Evolutionary conservation across 2,797 vertebrate genomes (phyloP), one percentile per base, ranked within the genome.

Genomic region (Poliocrania exsul): DNA sequence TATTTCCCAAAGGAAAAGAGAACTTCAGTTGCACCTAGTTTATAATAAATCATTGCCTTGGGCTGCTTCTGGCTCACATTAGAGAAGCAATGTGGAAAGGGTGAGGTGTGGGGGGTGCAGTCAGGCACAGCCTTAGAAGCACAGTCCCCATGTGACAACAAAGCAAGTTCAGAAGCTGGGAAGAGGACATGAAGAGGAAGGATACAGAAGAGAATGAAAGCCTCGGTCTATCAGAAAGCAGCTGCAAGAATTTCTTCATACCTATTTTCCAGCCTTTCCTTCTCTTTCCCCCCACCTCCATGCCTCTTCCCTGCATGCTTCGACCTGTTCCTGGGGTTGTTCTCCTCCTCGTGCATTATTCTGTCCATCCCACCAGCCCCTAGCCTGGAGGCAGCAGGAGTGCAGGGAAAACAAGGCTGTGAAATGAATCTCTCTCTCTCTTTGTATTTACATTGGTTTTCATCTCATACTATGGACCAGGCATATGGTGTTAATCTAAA

Each of bases 401-500:
- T 37, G 21, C 24, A 60, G 23, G 60, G 29, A 71, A 88, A 92
- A 66, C 13, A 85, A 64, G 54, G 24, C 71, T 86, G 60, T 4
- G 8, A 70, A 94, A 82, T 70, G 29, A 85, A 18, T 67, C 40
- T 71, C 29, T 31, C 26, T 19, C 23, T 50, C 33, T 57, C 19
- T 50, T 28, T 61, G 4, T 84, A 47, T 66, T 60, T 87, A 42
- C 29, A 6, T 9, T 69, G 57, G 20, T 75, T 93, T 87, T 73
- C 66, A 79, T 17, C 66, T 81, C 58, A n/a, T 90, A 71, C 74
- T 87, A 29, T 2, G 13, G 70, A 31, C 40, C 40, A 58, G 51
- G 60, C 74, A 56, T 66, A 60, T 82, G 74, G 71, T 75, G 56
- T 71, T 86, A 74, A 83, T 92, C 61, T 61, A 81, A 94, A 50